phyloP scores from a whole-genome alignment of 2,888 invertebrate genomes.

The Selenia dentaria region DNA sequence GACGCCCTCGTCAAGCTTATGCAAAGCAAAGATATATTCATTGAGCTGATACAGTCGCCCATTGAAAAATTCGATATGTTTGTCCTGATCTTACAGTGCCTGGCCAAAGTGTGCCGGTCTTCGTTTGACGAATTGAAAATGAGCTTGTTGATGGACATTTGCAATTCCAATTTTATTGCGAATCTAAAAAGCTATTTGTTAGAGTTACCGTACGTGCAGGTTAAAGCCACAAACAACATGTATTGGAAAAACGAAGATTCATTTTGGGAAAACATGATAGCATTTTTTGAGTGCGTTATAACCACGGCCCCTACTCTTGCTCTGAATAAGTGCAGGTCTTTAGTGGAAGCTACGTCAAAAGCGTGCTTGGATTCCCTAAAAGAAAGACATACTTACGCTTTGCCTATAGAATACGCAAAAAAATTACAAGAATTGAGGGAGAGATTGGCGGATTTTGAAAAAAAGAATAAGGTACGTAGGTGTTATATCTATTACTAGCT shows the following conservation, averaged over 20 bases:
- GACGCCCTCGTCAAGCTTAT: constrained; percentile 60
- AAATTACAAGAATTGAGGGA: constrained; percentile 49
- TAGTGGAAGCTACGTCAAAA: constrained; percentile 56
- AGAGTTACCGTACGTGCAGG: constrained; percentile 55
- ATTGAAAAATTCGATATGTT: constrained; percentile 57
- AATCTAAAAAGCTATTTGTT: constrained; percentile 57
- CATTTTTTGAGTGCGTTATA: constrained; percentile 62
- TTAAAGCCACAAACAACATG: constrained; percentile 37
- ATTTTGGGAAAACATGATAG: constrained; percentile 65
- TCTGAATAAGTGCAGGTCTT: constrained; percentile 54
- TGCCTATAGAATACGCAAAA: constrained; percentile 41
- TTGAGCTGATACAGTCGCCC: constrained; percentile 51
- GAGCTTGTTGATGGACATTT: constrained; percentile 57
- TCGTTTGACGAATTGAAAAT: constrained; percentile 61
- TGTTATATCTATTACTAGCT: no score
- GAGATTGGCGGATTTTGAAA: constrained; percentile 45
- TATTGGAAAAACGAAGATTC: constrained; percentile 62
- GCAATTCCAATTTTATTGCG: constrained; percentile 59
- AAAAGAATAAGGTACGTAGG: constrained; percentile 46
- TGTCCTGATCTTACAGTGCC: constrained; percentile 62
- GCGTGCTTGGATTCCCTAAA: constrained; percentile 54
- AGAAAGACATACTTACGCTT: constrained; percentile 46
- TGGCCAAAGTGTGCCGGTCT: constrained; percentile 62
- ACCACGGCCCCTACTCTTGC: constrained; percentile 61
- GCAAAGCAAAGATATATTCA: constrained; percentile 53